phyloP scores from a whole-genome alignment of 2,113 vertebrate genomes.

The Rynchops niger region DNA sequence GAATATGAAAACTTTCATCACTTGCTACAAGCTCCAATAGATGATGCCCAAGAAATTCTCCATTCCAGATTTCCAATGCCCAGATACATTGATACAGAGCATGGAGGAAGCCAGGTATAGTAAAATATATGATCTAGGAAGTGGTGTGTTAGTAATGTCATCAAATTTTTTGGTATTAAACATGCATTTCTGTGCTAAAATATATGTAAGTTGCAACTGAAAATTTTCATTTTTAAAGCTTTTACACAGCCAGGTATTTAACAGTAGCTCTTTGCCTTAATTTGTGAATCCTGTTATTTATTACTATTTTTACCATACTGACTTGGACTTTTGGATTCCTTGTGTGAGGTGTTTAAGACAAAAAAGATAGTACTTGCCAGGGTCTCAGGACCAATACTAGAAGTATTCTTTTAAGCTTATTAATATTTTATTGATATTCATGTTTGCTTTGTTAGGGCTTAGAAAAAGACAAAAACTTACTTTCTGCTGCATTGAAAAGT shows the following conservation, averaged over 20 bases:
- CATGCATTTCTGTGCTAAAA: background rate
- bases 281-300: background rate
- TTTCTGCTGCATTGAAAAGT: background rate
- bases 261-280: background rate
- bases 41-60: slow-evolving; percentile 95
- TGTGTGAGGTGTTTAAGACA: background rate
- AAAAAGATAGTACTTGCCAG: background rate
- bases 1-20: slow-evolving; percentile 96
- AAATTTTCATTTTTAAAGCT: background rate
- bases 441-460: background rate
- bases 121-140: background rate
- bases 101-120: slow-evolving; percentile 94
- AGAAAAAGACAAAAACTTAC: background rate
- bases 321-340: background rate
- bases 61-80: slow-evolving; percentile 97
- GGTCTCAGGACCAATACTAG: background rate
- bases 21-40: slow-evolving; percentile 91
- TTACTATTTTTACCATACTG: background rate
- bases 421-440: background rate
- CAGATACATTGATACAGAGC: slow-evolving; percentile 95
- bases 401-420: background rate
- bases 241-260: background rate
- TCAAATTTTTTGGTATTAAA: background rate
- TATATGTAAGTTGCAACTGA: background rate
- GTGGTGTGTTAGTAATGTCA: background rate